Base-by-base conservation (phyloP, 1,140 invertebrate genomes). In the Papilio xuthus region DNA sequence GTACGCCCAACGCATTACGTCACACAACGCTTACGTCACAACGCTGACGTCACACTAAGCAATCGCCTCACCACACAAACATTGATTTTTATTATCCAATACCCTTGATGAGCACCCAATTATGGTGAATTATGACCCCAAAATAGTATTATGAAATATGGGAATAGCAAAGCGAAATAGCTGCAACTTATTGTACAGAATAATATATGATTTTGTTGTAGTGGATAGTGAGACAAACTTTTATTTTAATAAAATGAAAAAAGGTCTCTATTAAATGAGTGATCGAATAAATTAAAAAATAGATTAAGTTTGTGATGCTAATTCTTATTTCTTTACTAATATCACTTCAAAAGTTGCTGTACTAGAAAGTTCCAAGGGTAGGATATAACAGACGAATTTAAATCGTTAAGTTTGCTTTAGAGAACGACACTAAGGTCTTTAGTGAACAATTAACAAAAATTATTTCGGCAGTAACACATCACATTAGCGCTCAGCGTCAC, bases 1-100 rank as follows among this genome's bases (percentile, higher is more conserved):
- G 70, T 32, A 28, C 74, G 32, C 53, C 28, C 78, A 78, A 86
- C 89, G 86, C 91, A 92, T 44, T 90, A 37, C 32, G 32, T 37
- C 20, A 80, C 79, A 78, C 15, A 6, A 18, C 47, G 47, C 78
- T 37, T 74, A 69, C 75, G 73, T 72, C 75, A 72, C 71, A 80
- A 72, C 6, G 18, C 70, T 80, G 23, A 44, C 76, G 69, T 60
- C 10, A 78, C 8, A 71, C n/a, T 20, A 56, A 50, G 53, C 53
- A 23, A 56, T 56, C 53, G n/a, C 53, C 53, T 56, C 53, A n/a
- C n/a, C 50, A 0, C 53, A 56, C 9, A 56, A n/a, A 56, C 44
- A 56, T 60, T 60, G 9, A 26, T 60, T 2, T 20, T n/a, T 56
- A 23, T 60, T 60, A 60, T 60, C 20, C 10, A 2, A 26, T 26